Conservation (phyloP, 2,888 invertebrate species). For the Pollenia amentaria region DNA sequence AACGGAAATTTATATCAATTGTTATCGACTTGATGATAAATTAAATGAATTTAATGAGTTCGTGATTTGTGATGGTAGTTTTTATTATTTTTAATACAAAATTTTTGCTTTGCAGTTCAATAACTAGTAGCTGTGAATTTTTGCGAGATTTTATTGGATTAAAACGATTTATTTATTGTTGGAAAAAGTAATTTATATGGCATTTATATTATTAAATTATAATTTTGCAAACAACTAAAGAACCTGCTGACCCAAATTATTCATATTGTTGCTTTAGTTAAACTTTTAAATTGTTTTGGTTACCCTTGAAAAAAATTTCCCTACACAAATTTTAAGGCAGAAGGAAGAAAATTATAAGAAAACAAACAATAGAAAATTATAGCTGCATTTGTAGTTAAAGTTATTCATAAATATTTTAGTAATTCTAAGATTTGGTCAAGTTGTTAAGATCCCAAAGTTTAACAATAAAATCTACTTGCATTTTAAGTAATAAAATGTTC, state of each 20-base stretch:
- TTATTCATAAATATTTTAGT: neutral
- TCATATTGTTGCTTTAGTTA: neutral
- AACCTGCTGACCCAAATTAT: conserved; percentile 28
- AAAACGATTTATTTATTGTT: conserved; percentile 53
- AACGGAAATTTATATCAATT: conserved; percentile 62
- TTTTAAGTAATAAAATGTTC: conserved; percentile 30
- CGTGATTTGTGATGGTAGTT: conserved; percentile 63
- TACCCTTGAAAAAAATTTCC: neutral
- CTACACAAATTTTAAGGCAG: neutral
- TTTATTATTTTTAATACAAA: conserved; percentile 48
- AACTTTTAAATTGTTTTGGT: conserved; percentile 8
- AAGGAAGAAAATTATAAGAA: neutral
- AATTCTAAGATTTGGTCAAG: neutral
- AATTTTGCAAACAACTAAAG: neutral
- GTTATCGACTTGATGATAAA: conserved; percentile 69
- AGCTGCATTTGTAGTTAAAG: neutral
- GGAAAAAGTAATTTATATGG: conserved; percentile 33
- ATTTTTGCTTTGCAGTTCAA: conserved; percentile 52
- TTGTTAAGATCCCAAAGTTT: conserved; percentile 13
- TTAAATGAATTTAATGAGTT: conserved; percentile 71
- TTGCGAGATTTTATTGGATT: conserved; percentile 41
- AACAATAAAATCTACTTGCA: conserved; percentile 50
- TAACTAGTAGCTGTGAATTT: conserved; percentile 9
- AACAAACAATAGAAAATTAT: conserved; percentile 1
- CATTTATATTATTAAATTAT: conserved; percentile 22